Conservation (phyloP, 2,888 invertebrate genomes). For the Drosophila koepferae region DNA sequence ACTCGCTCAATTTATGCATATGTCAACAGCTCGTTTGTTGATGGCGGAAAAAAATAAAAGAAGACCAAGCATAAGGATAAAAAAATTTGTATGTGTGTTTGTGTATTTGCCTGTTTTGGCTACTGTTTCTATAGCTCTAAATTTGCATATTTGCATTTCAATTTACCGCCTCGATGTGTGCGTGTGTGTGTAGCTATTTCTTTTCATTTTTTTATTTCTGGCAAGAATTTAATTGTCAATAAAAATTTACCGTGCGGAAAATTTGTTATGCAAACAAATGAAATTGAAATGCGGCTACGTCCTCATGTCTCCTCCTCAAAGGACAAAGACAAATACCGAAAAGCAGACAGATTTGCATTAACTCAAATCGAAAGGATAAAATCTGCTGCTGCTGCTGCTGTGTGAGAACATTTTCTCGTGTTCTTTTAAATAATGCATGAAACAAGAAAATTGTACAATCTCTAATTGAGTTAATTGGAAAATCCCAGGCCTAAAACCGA, state of each 20-base stretch:
- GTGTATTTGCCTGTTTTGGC: slow-evolving; percentile 41
- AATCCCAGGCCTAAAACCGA: slow-evolving; percentile 6
- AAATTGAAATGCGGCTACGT: slow-evolving; percentile 67
- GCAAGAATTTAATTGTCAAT: slow-evolving; percentile 82
- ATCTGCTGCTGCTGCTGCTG: background rate
- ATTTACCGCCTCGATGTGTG: slow-evolving; percentile 52
- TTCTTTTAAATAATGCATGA: slow-evolving; percentile 54
- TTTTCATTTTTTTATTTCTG: slow-evolving; percentile 33
- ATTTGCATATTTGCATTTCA: slow-evolving; percentile 78
- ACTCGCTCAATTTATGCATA: slow-evolving; percentile 73
- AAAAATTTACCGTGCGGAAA: slow-evolving; percentile 84
- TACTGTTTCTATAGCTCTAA: slow-evolving; percentile 47
- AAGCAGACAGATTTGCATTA: slow-evolving; percentile 45
- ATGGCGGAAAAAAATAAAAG: slow-evolving; percentile 18
- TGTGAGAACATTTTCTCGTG: slow-evolving; percentile 50
- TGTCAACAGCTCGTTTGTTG: slow-evolving; percentile 71
- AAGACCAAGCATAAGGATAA: slow-evolving; percentile 17
- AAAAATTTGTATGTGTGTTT: slow-evolving; percentile 31
- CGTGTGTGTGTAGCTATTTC: slow-evolving; percentile 26
- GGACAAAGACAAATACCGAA: slow-evolving; percentile 17
- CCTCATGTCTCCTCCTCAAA: slow-evolving; percentile 35
- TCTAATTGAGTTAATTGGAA: slow-evolving; percentile 71
- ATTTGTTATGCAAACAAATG: slow-evolving; percentile 84
- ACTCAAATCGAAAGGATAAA: slow-evolving; percentile 31
- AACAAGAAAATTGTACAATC: slow-evolving; percentile 33